phyloP scores from a whole-genome alignment of 2,797 vertebrate species.

The Pseudocheirus occidentalis region DNA sequence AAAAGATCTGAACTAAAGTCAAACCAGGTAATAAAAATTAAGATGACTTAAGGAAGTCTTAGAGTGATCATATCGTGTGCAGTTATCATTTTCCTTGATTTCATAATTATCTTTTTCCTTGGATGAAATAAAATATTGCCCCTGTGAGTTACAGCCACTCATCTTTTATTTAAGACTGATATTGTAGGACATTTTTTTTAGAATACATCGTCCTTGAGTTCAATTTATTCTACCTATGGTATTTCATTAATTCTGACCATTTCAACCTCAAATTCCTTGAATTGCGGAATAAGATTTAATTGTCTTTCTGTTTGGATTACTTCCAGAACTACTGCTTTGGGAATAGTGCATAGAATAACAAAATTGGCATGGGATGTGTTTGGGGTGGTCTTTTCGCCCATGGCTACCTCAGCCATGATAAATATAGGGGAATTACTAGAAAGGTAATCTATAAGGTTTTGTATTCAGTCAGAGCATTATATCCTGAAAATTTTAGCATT shows the following conservation, averaged over 20 bases:
- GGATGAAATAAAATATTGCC: slow-evolving; percentile 53
- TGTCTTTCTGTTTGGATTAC: slow-evolving; percentile 83
- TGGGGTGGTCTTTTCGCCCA: slow-evolving; percentile 33
- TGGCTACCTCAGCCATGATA: slow-evolving; percentile 80
- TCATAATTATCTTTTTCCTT: slow-evolving; percentile 72
- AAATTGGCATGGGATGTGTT: slow-evolving; percentile 70
- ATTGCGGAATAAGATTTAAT: slow-evolving; percentile 80
- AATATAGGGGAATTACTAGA: slow-evolving; percentile 72
- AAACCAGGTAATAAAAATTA: slow-evolving; percentile 32
- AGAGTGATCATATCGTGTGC: background rate
- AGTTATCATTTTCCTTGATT: slow-evolving; percentile 59
- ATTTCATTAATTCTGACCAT: slow-evolving; percentile 81
- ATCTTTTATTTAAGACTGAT: slow-evolving; percentile 75
- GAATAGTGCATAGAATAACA: slow-evolving; percentile 77
- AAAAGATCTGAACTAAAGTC: slow-evolving; percentile 34
- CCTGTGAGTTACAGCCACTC: slow-evolving; percentile 64
- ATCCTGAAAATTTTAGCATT: slow-evolving; percentile 70
- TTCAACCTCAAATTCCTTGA: slow-evolving; percentile 79
- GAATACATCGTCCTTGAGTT: slow-evolving; percentile 80
- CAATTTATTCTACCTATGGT: slow-evolving; percentile 80
- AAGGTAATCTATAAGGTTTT: slow-evolving; percentile 76
- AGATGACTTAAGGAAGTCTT: background rate
- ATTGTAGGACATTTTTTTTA: slow-evolving; percentile 79
- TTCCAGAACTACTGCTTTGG: slow-evolving; percentile 81
- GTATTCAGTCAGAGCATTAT: slow-evolving; percentile 73